These are phyloP conservation scores for Microcaecilia unicolor DNA, from an alignment of 2,797 vertebrate species.

Conservation along the genomic window DNA sequence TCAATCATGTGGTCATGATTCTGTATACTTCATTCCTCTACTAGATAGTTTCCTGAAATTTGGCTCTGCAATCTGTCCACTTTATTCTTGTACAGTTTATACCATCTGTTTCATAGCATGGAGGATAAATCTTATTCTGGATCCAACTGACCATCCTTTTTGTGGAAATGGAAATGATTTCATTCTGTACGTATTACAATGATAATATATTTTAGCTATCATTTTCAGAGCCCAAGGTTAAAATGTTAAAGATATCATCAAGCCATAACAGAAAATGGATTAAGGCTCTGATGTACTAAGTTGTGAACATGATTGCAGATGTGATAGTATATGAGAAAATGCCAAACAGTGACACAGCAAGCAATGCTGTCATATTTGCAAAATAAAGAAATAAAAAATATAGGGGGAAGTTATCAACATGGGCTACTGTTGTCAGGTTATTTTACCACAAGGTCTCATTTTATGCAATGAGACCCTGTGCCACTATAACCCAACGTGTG, in stretches of 20 bases:
- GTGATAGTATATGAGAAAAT: no score
- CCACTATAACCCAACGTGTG: no score
- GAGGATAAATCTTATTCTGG: slow-evolving; percentile 28
- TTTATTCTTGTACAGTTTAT: slow-evolving; percentile 31
- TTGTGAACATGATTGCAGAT: no score
- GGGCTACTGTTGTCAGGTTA: no score
- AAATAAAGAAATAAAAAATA: no score
- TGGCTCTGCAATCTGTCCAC: slow-evolving; percentile 16
- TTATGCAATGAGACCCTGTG: no score
- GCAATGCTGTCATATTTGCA: no score
- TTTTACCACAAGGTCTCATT: no score
- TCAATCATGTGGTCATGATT: background rate
- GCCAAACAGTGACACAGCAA: no score
- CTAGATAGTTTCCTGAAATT: slow-evolving; percentile 21
- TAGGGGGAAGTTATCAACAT: no score
- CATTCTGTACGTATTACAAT: slow-evolving; percentile 18
- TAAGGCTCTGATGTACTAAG: no score
- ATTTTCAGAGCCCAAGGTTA: slow-evolving; percentile 7
- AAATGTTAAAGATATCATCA: slow-evolving; percentile 1
- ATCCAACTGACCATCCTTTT: slow-evolving; percentile 31
- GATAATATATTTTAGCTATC: slow-evolving; percentile 17
- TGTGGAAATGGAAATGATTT: slow-evolving; percentile 26
- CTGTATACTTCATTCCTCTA: slow-evolving; percentile 9
- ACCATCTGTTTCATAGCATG: slow-evolving; percentile 23
- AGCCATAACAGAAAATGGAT: slow-evolving; percentile 6